Conservation (phyloP, 2,113 vertebrate species). For the Aphelocoma coerulescens region DNA sequence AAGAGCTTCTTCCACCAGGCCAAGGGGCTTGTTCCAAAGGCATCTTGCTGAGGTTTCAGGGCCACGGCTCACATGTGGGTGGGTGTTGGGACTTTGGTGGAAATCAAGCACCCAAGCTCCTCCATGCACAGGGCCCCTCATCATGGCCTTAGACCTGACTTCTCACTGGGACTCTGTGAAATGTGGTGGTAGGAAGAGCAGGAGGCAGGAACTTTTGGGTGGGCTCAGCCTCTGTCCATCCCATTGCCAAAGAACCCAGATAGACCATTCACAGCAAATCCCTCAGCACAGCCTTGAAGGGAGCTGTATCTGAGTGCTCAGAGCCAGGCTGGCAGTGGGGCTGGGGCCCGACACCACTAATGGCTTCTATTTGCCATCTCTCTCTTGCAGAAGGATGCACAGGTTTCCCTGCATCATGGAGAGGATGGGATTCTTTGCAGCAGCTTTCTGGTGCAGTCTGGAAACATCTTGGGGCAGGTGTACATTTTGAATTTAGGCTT, state of each 20-base stretch:
- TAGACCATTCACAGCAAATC: neutral
- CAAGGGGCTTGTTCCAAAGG: neutral
- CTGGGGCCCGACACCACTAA: neutral
- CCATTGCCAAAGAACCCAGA: neutral
- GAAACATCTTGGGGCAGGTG: fast-evolving
- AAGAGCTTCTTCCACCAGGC: neutral
- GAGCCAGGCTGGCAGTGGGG: neutral
- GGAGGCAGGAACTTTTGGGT: neutral
- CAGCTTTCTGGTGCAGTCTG: neutral
- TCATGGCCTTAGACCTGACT: neutral
- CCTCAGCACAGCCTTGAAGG: fast-evolving
- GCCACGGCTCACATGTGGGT: fast-evolving
- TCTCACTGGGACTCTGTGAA: neutral
- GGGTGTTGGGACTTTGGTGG: neutral
- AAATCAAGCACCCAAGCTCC: neutral
- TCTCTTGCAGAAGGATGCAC: neutral
- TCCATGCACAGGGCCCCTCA: neutral
- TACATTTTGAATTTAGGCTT: neutral
- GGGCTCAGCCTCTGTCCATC: neutral
- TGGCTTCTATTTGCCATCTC: neutral
- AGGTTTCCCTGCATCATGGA: neutral
- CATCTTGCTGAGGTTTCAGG: neutral
- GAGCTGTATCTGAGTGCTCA: neutral
- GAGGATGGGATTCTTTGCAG: neutral
- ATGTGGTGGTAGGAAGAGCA: neutral